Base-by-base conservation (phyloP, 2,888 invertebrate genomes). In the Phyllotreta cruciferae region DNA sequence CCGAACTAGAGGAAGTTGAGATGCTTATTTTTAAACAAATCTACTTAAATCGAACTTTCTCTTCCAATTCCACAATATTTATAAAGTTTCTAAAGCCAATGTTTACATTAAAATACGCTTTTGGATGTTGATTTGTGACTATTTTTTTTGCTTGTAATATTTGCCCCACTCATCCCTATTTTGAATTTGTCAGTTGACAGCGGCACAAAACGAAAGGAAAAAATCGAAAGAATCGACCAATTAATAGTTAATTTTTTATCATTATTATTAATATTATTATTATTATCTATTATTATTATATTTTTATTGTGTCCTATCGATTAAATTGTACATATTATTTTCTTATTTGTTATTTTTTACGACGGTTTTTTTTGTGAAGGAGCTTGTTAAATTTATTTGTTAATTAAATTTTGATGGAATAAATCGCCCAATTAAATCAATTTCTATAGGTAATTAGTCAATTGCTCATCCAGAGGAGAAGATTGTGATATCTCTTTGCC, bases 361-460 rank as follows among this genome's bases (percentile, higher is more conserved):
- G 62, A 62, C 63, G 60, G 61, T 13, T 50, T 64, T 67, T 61
- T 69, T 67, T 60, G 62, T 68, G 63, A 56, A 65, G 4, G 24
- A 24, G 24, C 62, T 60, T 63, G 56, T 62, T 58, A 52, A 58
- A 65, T 64, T 52, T 64, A 52, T 42, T 42, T 68, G 24, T 3
- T 24, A 24, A 24, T 24, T 1, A 24, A 24, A 24, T 24, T 24
- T 24, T 24, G 24, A 1, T 24, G 24, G 24, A 3, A 4, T 24
- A 24, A 24, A 24, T 24, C 24, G 24, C 24, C 24, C 24, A 24
- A 24, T 24, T 24, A 24, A 24, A 24, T 24, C 24, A 24, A 24
- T 24, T 24, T 24, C 24, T 24, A 4, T 24, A 24, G 24, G 24
- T 24, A 24, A 24, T 24, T 24, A 24, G 24, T 24, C 24, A 24